These are phyloP conservation scores for Trichopria drosophilae DNA, from an alignment of 2,888 invertebrate species.

Conservation along the genomic window DNA sequence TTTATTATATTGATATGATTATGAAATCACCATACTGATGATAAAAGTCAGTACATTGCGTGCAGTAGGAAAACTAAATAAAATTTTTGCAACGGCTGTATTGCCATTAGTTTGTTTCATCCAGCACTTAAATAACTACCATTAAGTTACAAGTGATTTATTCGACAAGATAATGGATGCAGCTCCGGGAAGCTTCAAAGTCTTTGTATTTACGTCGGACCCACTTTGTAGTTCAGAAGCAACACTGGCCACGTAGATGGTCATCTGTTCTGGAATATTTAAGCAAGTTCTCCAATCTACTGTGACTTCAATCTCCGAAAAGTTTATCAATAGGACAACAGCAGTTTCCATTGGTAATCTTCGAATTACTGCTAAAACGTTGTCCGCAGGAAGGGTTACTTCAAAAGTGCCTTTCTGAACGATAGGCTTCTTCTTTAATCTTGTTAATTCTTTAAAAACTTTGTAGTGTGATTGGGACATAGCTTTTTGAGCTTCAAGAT, in stretches of 20 bases:
- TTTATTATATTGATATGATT: too few relatives aligned
- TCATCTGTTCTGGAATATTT: constrained; percentile 36
- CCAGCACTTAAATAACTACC: too few relatives aligned
- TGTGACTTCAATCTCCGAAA: constrained; percentile 22
- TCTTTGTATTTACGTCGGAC: constrained; percentile 23
- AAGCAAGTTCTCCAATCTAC: constrained; percentile 37
- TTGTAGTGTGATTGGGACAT: constrained; percentile 60
- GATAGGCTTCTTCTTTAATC: constrained; percentile 59
- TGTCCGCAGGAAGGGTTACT: constrained; percentile 38
- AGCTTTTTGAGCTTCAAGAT: constrained; percentile 63
- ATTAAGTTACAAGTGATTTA: too few relatives aligned
- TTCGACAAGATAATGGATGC: constrained; percentile 33
- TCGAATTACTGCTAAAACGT: constrained; percentile 38
- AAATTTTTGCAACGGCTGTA: too few relatives aligned
- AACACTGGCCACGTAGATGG: constrained; percentile 37
- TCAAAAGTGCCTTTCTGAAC: constrained; percentile 57
- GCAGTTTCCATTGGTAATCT: constrained; percentile 20
- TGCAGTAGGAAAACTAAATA: too few relatives aligned
- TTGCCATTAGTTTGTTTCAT: too few relatives aligned
- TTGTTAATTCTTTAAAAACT: constrained; percentile 56
- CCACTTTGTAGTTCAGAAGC: constrained; percentile 32
- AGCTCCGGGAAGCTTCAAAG: constrained; percentile 34
- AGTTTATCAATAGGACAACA: constrained; percentile 37
- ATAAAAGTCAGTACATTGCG: too few relatives aligned
- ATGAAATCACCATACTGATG: too few relatives aligned